Base-by-base conservation (phyloP, 1,140 invertebrate species). In the Cyclargus thomasi region DNA sequence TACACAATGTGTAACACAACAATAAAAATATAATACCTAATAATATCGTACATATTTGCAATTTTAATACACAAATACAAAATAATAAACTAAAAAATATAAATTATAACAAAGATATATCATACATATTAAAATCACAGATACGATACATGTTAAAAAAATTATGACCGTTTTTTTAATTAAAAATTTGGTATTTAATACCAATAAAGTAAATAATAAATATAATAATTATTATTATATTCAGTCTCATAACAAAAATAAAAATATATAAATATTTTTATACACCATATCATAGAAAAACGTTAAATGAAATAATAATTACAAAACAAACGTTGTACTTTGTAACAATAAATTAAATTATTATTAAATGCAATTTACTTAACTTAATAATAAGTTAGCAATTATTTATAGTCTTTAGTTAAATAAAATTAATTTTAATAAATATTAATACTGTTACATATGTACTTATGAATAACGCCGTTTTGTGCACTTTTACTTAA, bases 171-270 rank as follows among this genome's bases (percentile, higher is more conserved):
- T n/a, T n/a, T 2, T 53, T 53, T 3, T 53, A n/a, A 53, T 4
- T 53, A 53, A 11, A 53, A 3, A 53, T 14, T 14, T 14, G 2
- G n/a, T n/a, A 53, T n/a, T 53, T 53, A 4, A 53, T 53, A 53
- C n/a, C 47, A 53, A 16, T 17, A 1, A 53, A 53, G 4, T 53
- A 0, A 53, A 53, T 14, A 53, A n/a, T 53, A 0, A 53, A 53
- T 14, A 53, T 53, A 53, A 53, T 53, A 53, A 1, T 53, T 16
- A 55, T 5, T 3, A 1, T 55, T 7, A 55, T n/a, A n/a, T n/a
- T 55, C 53, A 55, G 53, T 55, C 53, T 55, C n/a, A n/a, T 55
- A n/a, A 17, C 16, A 17, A 55, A n/a, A 55, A 1, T 55, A 55
- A 16, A n/a, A n/a, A n/a, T n/a, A 1, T 55, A 55, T 17, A 55